These are phyloP conservation scores for Exocentrus adspersus DNA, from an alignment of 2,888 invertebrate species.

Conservation along the genomic window DNA sequence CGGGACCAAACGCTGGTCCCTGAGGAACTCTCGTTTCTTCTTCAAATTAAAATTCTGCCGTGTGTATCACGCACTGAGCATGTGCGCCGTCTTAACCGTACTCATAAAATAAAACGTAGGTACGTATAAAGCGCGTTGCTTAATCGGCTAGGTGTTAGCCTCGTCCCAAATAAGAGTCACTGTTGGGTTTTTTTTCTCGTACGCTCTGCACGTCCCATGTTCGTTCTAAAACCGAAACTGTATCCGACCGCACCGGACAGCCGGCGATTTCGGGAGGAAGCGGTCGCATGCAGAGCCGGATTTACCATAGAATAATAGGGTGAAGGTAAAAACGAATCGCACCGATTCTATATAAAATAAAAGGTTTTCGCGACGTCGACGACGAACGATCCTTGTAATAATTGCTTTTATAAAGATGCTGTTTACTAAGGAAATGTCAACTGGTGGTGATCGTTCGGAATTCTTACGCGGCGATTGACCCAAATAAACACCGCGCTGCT, in stretches of 20 bases:
- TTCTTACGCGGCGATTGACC: no score
- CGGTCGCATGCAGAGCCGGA: no score
- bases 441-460: neutral
- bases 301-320: no score
- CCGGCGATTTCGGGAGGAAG: no score
- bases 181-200: slow-evolving; percentile 51
- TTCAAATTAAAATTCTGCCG: no score
- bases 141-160: slow-evolving; percentile 52
- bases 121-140: slow-evolving; percentile 16
- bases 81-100: neutral
- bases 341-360: neutral
- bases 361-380: neutral
- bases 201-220: slow-evolving; percentile 14
- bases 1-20: no score
- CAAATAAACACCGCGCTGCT: neutral
- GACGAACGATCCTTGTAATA: neutral
- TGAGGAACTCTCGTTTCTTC: no score
- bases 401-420: neutral
- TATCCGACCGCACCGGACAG: no score
- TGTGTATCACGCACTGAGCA: no score
- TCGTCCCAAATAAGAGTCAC: slow-evolving; percentile 55
- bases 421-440: slow-evolving; percentile 10
- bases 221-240: slow-evolving; percentile 14
- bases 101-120: slow-evolving; percentile 12
- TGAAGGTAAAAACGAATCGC: neutral